phyloP scores from a whole-genome alignment of 2,888 invertebrate genomes.

The Hipparchia sbordonii region DNA sequence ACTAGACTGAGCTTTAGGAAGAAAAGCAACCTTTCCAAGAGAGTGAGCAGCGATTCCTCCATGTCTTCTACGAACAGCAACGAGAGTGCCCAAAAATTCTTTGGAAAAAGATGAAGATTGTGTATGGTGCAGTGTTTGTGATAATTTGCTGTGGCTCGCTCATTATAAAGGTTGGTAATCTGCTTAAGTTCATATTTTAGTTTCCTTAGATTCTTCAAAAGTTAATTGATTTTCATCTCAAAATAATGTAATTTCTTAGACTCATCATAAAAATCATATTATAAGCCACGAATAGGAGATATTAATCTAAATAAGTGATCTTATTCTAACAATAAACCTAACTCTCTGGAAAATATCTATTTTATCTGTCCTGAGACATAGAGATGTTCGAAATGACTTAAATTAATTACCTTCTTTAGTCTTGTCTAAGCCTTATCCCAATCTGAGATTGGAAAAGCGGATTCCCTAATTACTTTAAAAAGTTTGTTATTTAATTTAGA shows the following conservation, averaged over 20 bases:
- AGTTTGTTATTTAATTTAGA: background rate
- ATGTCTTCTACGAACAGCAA: conserved; percentile 59
- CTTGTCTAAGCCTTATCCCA: no score
- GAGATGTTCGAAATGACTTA: no score
- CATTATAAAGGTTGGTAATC: conserved; percentile 61
- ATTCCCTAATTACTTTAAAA: background rate
- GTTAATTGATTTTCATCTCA: no score
- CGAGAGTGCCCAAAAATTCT: conserved; percentile 54
- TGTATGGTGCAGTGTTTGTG: conserved; percentile 63
- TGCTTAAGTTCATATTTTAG: background rate
- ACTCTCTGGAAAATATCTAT: no score
- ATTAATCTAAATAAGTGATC: no score
- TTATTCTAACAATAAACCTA: no score
- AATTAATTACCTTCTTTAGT: no score
- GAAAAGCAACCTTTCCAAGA: conserved; percentile 56
- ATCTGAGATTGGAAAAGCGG: background rate
- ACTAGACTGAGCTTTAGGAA: conserved; percentile 66
- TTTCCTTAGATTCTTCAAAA: no score
- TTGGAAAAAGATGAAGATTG: conserved; percentile 64
- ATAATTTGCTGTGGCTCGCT: conserved; percentile 52
- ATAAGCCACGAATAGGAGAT: no score
- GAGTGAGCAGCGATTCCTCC: conserved; percentile 60
- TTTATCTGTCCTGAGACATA: no score
- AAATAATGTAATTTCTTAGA: no score
- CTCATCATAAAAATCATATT: no score